Percentiles rank a stretch among this genome's conserved stretches.
These are phyloP conservation scores for Caenorhabditis becei DNA, from an alignment of 2,888 invertebrate species.

Conservation along the genomic window DNA sequence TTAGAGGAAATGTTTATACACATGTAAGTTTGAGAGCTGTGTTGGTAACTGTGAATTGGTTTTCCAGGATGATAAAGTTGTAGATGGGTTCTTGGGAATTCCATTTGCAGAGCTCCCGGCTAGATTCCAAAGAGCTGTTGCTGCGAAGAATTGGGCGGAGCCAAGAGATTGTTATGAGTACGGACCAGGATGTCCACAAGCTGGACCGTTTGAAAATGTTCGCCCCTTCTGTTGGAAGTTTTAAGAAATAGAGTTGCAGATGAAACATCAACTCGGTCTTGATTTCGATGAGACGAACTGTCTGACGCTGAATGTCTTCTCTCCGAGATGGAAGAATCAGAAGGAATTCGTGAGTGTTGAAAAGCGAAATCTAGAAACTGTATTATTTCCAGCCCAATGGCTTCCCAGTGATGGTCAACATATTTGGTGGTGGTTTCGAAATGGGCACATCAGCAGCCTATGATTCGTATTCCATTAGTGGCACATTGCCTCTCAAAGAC, in stretches of 20 bases:
- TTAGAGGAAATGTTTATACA: conserved; percentile 38
- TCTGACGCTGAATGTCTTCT: conserved; percentile 67
- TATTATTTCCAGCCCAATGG: conserved; percentile 55
- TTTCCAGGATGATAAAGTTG: conserved; percentile 15
- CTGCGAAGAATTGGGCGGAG: conserved; percentile 60
- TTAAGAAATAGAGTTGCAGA: too few relatives aligned
- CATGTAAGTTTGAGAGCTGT: conserved; percentile 23
- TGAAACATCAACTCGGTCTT: neutral
- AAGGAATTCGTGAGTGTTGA: conserved; percentile 43
- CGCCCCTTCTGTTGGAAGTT: too few relatives aligned
- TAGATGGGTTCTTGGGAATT: conserved; percentile 55
- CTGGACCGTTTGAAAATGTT: conserved; percentile 19
- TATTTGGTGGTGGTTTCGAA: conserved; percentile 71
- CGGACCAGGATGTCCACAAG: conserved; percentile 68
- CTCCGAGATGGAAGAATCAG: conserved; percentile 62
- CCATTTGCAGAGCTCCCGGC: conserved; percentile 40
- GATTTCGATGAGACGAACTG: conserved; percentile 56
- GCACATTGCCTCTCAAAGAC: conserved; percentile 73
- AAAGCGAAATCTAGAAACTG: neutral
- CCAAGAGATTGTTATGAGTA: conserved; percentile 66
- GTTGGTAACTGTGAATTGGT: too few relatives aligned
- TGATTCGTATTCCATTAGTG: conserved; percentile 53
- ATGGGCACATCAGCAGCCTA: conserved; percentile 53
- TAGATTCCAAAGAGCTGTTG: conserved; percentile 65
- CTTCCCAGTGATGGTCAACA: conserved; percentile 70